These are phyloP conservation scores for Oeneis ivallda DNA, from an alignment of 2,888 invertebrate genomes.

Conservation along the genomic window DNA sequence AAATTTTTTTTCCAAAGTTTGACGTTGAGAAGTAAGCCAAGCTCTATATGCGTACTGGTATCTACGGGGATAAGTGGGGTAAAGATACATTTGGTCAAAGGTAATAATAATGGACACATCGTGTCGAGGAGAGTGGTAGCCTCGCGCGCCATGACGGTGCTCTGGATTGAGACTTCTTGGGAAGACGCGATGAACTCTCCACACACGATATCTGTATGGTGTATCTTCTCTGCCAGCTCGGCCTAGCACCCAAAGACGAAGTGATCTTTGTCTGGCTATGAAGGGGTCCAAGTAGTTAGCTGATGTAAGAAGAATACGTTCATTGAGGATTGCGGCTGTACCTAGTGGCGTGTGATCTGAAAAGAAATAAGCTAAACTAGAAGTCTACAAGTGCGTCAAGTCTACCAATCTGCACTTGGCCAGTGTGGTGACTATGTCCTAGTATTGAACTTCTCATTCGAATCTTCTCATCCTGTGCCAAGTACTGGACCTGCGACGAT, in stretches of 20 bases:
- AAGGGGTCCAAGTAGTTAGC: constrained; percentile 53
- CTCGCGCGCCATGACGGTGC: constrained; percentile 59
- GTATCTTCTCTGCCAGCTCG: constrained; percentile 45
- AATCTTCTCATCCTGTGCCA: too few relatives aligned
- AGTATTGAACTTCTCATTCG: too few relatives aligned
- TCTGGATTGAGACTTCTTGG: constrained; percentile 56
- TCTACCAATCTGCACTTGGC: too few relatives aligned
- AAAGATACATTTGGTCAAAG: constrained; percentile 53
- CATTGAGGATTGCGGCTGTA: constrained; percentile 51
- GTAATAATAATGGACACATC: constrained; percentile 52
- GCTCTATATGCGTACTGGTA: constrained; percentile 46
- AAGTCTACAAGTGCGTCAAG: too few relatives aligned
- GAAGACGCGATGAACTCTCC: constrained; percentile 49
- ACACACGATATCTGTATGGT: constrained; percentile 57
- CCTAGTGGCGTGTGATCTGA: constrained; percentile 51
- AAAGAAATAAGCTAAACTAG: constrained; percentile 25
- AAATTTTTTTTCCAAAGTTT: constrained; percentile 11
- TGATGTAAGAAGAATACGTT: constrained; percentile 50
- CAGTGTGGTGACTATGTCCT: too few relatives aligned
- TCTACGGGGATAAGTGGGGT: constrained; percentile 3
- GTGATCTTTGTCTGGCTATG: constrained; percentile 45
- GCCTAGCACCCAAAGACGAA: constrained; percentile 59
- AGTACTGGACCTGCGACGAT: too few relatives aligned
- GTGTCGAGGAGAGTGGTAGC: constrained; percentile 54
- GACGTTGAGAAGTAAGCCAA: constrained; percentile 25